Conservation (phyloP, 2,888 invertebrate species). For the Andricus curvator region DNA sequence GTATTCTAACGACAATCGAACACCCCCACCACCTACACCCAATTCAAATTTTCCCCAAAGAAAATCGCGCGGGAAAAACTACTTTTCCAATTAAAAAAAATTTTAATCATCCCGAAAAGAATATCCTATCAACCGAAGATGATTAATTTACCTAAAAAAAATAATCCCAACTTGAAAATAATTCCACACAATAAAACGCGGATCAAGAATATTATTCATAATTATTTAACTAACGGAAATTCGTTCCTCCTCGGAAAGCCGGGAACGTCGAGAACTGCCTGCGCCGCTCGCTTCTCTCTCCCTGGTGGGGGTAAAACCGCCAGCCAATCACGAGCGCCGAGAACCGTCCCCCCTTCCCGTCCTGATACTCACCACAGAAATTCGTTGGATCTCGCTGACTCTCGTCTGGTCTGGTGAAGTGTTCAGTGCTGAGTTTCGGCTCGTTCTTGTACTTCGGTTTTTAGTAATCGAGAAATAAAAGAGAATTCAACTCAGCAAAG, state of each 20-base stretch:
- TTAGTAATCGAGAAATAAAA: background rate
- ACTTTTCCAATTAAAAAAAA: background rate
- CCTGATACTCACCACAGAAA: conserved; percentile 5
- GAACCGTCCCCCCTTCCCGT: background rate
- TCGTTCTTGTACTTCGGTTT: background rate
- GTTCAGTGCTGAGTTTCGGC: conserved; percentile 31
- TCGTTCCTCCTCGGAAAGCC: background rate
- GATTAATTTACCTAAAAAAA: background rate
- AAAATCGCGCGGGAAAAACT: conserved; percentile 11
- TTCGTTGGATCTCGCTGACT: background rate
- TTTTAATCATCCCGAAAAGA: background rate
- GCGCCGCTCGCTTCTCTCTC: background rate
- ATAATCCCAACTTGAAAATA: background rate
- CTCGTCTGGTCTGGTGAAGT: conserved; percentile 30
- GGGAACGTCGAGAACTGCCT: conserved; percentile 8
- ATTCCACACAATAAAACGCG: background rate
- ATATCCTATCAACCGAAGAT: background rate
- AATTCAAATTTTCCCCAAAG: background rate
- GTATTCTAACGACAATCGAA: background rate
- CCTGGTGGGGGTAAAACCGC: background rate
- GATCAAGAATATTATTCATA: background rate
- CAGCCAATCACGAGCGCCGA: background rate
- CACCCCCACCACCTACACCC: background rate
- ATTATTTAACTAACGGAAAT: conserved; percentile 27
- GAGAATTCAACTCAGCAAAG: background rate